Evolutionary conservation across 2,113 vertebrate genomes (phyloP).

Genomic region (Bubo bubo): DNA sequence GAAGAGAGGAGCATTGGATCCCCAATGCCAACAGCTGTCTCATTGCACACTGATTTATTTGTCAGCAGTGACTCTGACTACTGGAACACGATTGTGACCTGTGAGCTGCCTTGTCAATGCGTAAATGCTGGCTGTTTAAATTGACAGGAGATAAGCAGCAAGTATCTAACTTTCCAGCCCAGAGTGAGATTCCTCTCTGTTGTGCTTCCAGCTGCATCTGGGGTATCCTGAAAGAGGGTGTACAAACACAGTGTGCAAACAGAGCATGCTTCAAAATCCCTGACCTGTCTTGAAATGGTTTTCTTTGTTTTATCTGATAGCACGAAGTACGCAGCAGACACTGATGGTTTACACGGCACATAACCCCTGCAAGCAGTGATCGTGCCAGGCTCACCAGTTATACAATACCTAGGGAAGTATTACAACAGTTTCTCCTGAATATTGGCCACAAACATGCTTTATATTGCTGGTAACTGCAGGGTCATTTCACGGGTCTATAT

Average conservation of each 20-base stretch:
- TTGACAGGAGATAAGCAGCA: neutral
- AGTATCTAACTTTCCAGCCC: neutral
- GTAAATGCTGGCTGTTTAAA: neutral
- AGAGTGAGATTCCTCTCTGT: neutral
- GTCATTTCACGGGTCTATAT: neutral
- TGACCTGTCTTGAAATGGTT: neutral
- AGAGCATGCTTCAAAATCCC: neutral
- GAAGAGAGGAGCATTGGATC: neutral
- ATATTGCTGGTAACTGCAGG: neutral
- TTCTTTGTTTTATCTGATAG: neutral
- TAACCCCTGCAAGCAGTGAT: neutral
- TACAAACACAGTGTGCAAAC: neutral
- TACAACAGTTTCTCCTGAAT: neutral
- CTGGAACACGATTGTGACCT: neutral
- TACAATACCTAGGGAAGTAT: neutral
- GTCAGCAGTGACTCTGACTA: neutral
- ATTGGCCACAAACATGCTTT: neutral
- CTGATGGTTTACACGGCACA: neutral
- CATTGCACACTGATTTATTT: neutral
- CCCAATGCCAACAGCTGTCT: neutral
- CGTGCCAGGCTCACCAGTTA: neutral
- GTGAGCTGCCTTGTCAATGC: neutral
- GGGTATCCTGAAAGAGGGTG: neutral
- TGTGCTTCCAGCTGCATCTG: neutral
- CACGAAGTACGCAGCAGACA: accelerated